phyloP scores from a whole-genome alignment of 1,140 invertebrate genomes.

The Bemisia tabaci region DNA sequence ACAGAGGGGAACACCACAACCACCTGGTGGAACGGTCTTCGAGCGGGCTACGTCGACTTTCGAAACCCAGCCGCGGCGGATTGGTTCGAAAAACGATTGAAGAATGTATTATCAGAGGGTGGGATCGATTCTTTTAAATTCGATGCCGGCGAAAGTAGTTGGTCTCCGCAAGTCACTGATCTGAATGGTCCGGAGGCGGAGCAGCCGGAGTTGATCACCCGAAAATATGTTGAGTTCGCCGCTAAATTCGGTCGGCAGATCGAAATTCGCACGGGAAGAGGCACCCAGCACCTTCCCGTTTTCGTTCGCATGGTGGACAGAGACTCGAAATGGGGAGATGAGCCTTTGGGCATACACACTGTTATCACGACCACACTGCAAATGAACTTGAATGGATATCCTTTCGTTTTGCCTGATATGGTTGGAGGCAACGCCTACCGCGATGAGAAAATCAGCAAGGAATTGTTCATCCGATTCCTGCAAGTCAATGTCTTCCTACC shows the following conservation, averaged over 20 bases:
- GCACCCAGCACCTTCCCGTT: constrained; percentile 60
- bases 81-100: constrained; percentile 50
- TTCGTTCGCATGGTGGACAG: constrained; percentile 82
- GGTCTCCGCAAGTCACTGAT: constrained; percentile 21
- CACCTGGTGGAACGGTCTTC: constrained; percentile 71
- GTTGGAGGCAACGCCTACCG: constrained; percentile 76
- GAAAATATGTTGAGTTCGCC: constrained; percentile 17
- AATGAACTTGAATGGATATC: constrained; percentile 72
- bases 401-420: constrained; percentile 78
- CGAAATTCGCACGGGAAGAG: constrained; percentile 33
- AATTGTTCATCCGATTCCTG: constrained; percentile 83
- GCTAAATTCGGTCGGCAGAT: constrained; percentile 15
- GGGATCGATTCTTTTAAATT: constrained; percentile 83
- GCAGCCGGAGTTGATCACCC: constrained; percentile 16
- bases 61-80: constrained; percentile 52
- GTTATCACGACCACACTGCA: constrained; percentile 65
- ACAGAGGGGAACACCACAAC: constrained; percentile 40
- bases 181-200: constrained; percentile 17
- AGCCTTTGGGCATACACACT: constrained; percentile 60
- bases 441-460: constrained; percentile 41
- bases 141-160: constrained; percentile 49
- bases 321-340: constrained; percentile 62
- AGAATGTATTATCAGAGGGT: constrained; percentile 39
- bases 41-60: constrained; percentile 55
- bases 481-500: constrained; percentile 79